Conservation (phyloP, 2,888 invertebrate species). For the Lasioglossum morio region DNA sequence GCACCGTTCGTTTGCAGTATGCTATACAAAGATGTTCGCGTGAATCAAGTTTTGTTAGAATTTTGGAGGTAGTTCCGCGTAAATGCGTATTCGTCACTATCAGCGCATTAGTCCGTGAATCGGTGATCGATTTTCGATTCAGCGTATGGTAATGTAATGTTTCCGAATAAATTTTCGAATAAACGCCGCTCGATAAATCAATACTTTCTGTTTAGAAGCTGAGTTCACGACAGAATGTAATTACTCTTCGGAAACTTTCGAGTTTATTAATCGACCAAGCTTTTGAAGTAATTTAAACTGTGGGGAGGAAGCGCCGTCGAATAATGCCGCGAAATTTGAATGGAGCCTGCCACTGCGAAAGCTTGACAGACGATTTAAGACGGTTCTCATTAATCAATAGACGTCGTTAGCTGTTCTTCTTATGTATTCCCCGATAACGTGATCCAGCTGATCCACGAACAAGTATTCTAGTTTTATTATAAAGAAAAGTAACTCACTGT, state of each 20-base stretch:
- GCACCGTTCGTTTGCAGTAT: neutral
- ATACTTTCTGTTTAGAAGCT: neutral
- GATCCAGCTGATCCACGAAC: neutral
- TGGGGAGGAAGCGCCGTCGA: neutral
- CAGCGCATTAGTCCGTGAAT: neutral
- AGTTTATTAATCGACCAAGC: conserved; percentile 8
- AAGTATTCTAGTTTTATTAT: neutral
- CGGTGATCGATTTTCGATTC: neutral
- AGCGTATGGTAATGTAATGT: neutral
- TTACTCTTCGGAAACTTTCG: conserved; percentile 11
- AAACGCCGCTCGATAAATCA: neutral
- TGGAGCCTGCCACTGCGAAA: neutral
- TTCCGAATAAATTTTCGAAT: neutral
- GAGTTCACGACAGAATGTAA: neutral
- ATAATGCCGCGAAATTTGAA: conserved; percentile 11
- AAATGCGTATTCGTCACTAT: neutral
- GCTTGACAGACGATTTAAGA: conserved; percentile 9
- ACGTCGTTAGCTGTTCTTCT: neutral
- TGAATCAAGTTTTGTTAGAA: neutral
- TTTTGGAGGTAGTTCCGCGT: neutral
- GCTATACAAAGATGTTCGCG: neutral
- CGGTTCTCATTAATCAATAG: conserved; percentile 26
- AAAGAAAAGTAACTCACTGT: neutral
- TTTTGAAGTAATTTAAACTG: neutral
- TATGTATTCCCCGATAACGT: neutral